A percentile compares a stretch with the other conserved stretches of the same genome.
Conservation (phyloP, 2,888 invertebrate genomes). For the Hemithea aestivaria region DNA sequence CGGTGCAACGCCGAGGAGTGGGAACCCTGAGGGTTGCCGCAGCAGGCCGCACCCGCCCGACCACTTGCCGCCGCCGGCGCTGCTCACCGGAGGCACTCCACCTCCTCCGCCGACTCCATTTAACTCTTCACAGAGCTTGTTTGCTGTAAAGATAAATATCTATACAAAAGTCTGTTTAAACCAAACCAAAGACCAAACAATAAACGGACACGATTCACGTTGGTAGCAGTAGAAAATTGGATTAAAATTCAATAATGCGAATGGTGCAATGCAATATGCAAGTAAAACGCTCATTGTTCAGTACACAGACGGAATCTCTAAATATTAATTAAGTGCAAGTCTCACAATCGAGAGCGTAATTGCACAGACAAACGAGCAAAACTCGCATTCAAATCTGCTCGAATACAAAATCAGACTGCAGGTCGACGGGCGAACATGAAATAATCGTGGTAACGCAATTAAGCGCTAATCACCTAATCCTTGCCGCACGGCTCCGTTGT, state of each 20-base stretch:
- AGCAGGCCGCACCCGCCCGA: conserved; percentile 82
- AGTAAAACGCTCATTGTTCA: conserved; percentile 3
- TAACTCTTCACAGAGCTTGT: conserved; percentile 69
- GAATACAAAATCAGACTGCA: conserved; percentile 71
- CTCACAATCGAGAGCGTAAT: conserved; percentile 30
- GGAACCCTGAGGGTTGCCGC: conserved; percentile 81
- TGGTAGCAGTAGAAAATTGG: too few relatives aligned
- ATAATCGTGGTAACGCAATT: conserved; percentile 77
- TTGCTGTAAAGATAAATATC: conserved; percentile 49
- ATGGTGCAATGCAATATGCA: not conserved
- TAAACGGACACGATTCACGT: too few relatives aligned
- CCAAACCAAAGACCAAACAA: not conserved
- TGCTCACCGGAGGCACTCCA: conserved; percentile 54
- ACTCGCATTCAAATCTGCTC: conserved; percentile 58
- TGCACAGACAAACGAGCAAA: conserved; percentile 42
- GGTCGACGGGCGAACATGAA: conserved; percentile 65
- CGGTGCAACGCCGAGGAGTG: conserved; percentile 77
- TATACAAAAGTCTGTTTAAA: not conserved
- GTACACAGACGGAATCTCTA: conserved; percentile 17
- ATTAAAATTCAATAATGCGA: too few relatives aligned
- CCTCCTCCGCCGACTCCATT: conserved; percentile 63
- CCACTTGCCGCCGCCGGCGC: conserved; percentile 74
- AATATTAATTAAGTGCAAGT: conserved; percentile 27
- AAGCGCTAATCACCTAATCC: conserved; percentile 78
- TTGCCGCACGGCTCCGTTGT: conserved; percentile 73